Conservation (phyloP, 2,113 vertebrate species). For the Ptychochromis oligacanthus region DNA sequence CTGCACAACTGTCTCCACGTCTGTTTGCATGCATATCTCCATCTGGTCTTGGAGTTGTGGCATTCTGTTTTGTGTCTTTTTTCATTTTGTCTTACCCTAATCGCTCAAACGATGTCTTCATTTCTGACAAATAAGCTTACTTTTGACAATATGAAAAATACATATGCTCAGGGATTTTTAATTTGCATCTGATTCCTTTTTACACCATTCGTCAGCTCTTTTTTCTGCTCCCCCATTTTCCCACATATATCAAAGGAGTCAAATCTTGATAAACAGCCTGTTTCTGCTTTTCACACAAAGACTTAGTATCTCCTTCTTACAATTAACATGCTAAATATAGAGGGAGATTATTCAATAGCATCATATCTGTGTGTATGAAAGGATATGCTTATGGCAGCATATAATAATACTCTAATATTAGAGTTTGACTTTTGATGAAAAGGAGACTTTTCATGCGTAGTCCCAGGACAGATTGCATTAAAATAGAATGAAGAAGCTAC, state of each 20-base stretch:
- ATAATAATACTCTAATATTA: too few relatives aligned
- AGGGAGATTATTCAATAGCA: background rate
- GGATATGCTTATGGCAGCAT: background rate
- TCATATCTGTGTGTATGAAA: background rate
- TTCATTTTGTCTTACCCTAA: constrained; percentile 17
- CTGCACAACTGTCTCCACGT: constrained; percentile 45
- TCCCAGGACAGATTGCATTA: background rate
- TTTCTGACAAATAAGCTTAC: constrained; percentile 56
- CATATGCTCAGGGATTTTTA: constrained; percentile 16
- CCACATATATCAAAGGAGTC: constrained; percentile 24
- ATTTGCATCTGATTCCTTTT: constrained; percentile 37
- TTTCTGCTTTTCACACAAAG: background rate
- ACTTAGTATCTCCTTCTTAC: background rate
- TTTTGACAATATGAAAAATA: constrained; percentile 50
- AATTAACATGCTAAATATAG: background rate
- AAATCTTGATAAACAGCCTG: background rate
- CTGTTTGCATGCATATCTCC: constrained; percentile 39
- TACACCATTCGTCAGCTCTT: constrained; percentile 34
- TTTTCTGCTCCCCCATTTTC: constrained; percentile 7
- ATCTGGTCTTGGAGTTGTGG: constrained; percentile 43
- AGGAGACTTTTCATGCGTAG: background rate
- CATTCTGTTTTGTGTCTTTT: constrained; percentile 37
- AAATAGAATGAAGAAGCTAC: too few relatives aligned
- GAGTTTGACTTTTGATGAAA: too few relatives aligned
- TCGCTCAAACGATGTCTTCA: constrained; percentile 40